Evolutionary conservation across 2,113 vertebrate genomes (phyloP).

Genomic region (Poeciliopsis prolifica): DNA sequence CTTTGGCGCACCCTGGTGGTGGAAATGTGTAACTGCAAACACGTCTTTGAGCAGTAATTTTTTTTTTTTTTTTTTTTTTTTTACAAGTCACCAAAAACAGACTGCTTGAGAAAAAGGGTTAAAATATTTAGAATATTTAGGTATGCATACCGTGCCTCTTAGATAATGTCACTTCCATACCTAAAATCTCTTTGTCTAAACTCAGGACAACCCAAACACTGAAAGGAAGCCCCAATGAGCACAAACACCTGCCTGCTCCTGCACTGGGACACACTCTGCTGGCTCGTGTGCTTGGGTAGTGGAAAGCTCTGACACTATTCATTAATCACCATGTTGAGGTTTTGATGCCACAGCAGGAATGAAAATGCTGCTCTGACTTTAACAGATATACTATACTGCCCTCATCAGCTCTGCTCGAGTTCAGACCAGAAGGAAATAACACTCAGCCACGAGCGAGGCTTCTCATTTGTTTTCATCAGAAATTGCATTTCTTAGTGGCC

Average conservation of each 20-base stretch:
- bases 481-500: not conserved
- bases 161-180: not conserved
- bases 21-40: conserved; percentile 18
- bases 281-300: conserved; percentile 63
- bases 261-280: conserved; percentile 40
- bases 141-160: not conserved
- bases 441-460: conserved; percentile 12
- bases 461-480: conserved; percentile 13
- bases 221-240: conserved; percentile 19
- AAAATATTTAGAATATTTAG: not conserved
- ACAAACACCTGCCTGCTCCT: conserved; percentile 15
- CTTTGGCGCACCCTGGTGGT: conserved; percentile 62
- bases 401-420: conserved; percentile 62
- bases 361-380: conserved; percentile 61
- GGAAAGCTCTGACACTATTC: conserved; percentile 63
- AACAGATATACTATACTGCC: conserved; percentile 68
- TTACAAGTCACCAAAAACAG: not conserved
- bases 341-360: conserved; percentile 75
- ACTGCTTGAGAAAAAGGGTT: not conserved
- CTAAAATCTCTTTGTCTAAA: not conserved
- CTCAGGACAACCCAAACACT: not conserved
- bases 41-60: not conserved
- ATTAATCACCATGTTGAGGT: conserved; percentile 73
- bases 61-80: not conserved
- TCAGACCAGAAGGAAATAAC: conserved; percentile 33